Conservation (phyloP, 1,140 invertebrate species). For the Anastrepha ludens region DNA sequence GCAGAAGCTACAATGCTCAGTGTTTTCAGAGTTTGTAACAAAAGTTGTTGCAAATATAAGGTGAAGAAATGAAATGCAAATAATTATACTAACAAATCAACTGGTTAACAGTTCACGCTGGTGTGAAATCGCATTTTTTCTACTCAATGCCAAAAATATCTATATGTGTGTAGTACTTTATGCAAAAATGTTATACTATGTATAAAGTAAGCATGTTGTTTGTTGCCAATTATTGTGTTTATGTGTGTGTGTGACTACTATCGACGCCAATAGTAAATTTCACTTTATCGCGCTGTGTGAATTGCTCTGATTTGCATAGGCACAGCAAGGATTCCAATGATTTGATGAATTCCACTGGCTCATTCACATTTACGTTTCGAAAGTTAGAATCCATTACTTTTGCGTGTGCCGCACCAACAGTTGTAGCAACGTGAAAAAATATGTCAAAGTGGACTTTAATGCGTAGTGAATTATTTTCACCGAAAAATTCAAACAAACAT, state of each 20-base stretch:
- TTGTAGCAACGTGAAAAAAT: background rate
- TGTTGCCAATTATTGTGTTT: too few relatives aligned
- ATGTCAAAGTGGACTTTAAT: constrained; percentile 47
- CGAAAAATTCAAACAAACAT: background rate
- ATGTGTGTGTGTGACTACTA: too few relatives aligned
- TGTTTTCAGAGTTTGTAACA: background rate
- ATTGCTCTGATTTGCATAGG: background rate
- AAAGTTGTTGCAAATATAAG: background rate
- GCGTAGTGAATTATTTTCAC: background rate
- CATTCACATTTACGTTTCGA: background rate
- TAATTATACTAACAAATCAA: background rate
- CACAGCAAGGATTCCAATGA: background rate
- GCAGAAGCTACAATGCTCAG: background rate
- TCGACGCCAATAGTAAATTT: too few relatives aligned
- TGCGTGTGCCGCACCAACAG: background rate
- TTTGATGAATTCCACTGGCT: too few relatives aligned
- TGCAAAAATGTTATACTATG: too few relatives aligned
- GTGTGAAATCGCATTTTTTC: too few relatives aligned
- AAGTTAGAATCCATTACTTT: background rate
- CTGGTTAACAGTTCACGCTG: too few relatives aligned
- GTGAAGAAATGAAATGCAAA: background rate
- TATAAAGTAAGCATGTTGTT: too few relatives aligned
- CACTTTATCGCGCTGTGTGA: background rate
- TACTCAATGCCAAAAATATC: too few relatives aligned
- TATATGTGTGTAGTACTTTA: too few relatives aligned